Base-by-base conservation (phyloP, 2,888 invertebrate species). In the Elmis aenea region DNA sequence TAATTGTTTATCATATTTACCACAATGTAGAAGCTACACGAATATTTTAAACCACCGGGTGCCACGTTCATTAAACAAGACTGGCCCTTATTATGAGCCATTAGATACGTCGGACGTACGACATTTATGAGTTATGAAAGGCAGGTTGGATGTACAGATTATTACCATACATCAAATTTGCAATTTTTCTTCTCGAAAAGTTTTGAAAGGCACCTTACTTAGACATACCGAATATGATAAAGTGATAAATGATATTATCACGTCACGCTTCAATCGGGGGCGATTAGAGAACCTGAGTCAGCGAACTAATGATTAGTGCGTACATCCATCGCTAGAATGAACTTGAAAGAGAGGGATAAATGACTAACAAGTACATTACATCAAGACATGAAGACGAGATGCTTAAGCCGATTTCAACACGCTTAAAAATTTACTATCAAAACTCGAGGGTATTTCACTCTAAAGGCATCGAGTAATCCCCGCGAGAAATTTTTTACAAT, bases 311-410 rank as follows among this genome's bases (percentile, higher is more conserved):
- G 55, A 53, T 53, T 55, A 55, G 52, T 45, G 50, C 28, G 22
- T 27, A 41, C 33, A 24, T 47, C 45, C 46, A 43, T 26, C 29
- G 35, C 18, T 24, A 32, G 34, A 36, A 14, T 33, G 42, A 38
- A 32, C 45, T 38, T 53, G 52, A 56, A 56, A 51, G 50, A 55
- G 50, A 52, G 44, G 53, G 55, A 55, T 57, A 54, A 54, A 44
- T 48, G 47, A 46, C 52, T 52, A 52, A 53, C 50, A 51, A 55
- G 48, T 46, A 45, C 46, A 46, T 46, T 52, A 48, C 50, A 11
- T 24, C 13, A 25, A 38, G 11, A 13, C 8, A 8, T 6, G 21
- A 10, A 8, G 30, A 30, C 16, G 16, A 27, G n/a, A n/a, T n/a
- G n/a, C n/a, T n/a, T n/a, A n/a, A 3, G 23, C 23, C 23, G 10